Percentiles rank a stretch among this genome's conserved stretches.
phyloP scores from a whole-genome alignment of 1,140 invertebrate genomes.

The Phymastichus coffea region DNA sequence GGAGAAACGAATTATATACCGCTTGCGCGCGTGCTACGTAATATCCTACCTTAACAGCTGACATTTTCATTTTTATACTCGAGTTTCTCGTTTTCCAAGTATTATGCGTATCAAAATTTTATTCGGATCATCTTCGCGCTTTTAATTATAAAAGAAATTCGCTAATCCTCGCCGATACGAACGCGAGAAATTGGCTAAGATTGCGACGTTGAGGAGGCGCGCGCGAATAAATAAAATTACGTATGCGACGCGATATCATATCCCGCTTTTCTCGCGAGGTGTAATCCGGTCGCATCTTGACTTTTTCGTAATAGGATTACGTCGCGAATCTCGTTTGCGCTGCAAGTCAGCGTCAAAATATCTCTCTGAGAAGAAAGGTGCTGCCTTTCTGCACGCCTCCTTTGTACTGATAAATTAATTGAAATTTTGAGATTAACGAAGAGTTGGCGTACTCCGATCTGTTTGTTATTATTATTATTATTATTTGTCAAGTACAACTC shows the following conservation, averaged over 20 bases:
- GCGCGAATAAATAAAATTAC: background rate
- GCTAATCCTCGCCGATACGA: background rate
- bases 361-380: background rate
- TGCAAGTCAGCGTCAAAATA: conserved; percentile 1
- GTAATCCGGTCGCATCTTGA: conserved; percentile 13
- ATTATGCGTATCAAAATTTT: too few relatives aligned
- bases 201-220: conserved; percentile 5
- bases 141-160: too few relatives aligned
- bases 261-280: conserved; percentile 7
- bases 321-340: conserved; percentile 19
- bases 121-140: too few relatives aligned
- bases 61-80: conserved; percentile 1
- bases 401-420: too few relatives aligned
- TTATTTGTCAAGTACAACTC: too few relatives aligned
- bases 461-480: too few relatives aligned
- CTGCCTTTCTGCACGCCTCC: too few relatives aligned
- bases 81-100: too few relatives aligned
- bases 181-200: conserved; percentile 15
- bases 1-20: background rate
- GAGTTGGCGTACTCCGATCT: too few relatives aligned
- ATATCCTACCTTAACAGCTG: too few relatives aligned
- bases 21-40: too few relatives aligned
- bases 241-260: background rate
- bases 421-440: too few relatives aligned
- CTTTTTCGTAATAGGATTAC: conserved; percentile 13